Percentiles rank a stretch among this genome's conserved stretches.
These are phyloP conservation scores for Bursaphelenchus mucronatus DNA, from an alignment of 1,140 invertebrate genomes.

Conservation along the genomic window DNA sequence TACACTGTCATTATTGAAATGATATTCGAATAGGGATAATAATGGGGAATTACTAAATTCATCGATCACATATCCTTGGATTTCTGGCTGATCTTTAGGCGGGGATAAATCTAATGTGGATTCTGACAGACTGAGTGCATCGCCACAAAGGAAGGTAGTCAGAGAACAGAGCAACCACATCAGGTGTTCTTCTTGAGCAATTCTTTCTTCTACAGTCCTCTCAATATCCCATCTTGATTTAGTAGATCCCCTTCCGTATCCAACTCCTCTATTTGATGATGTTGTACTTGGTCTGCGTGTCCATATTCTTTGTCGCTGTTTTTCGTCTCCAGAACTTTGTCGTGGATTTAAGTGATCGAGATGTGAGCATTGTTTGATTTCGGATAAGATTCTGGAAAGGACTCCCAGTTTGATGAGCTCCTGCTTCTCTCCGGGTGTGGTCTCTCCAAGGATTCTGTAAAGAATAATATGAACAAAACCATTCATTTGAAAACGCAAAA, in stretches of 20 bases:
- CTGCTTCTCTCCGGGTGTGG: constrained; percentile 37
- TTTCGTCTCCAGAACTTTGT: not conserved
- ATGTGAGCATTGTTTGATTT: constrained; percentile 23
- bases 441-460: constrained; percentile 39
- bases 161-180: constrained; percentile 57
- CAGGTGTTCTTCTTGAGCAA: constrained; percentile 54
- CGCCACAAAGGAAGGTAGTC: constrained; percentile 51
- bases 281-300: not conserved
- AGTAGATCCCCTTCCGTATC: constrained; percentile 89
- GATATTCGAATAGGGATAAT: constrained; percentile 48
- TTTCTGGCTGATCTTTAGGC: constrained; percentile 15
- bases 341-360: constrained; percentile 1
- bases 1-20: constrained; percentile 53
- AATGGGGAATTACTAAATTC: constrained; percentile 23
- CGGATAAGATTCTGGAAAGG: constrained; percentile 18
- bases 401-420: constrained; percentile 25
- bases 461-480: not conserved
- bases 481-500: not conserved
- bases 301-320: constrained; percentile 1
- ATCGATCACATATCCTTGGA: constrained; percentile 16
- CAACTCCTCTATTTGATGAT: constrained; percentile 71
- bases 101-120: constrained; percentile 24
- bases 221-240: constrained; percentile 80
- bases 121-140: constrained; percentile 27
- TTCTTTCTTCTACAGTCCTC: constrained; percentile 32